These are phyloP conservation scores for Lasiommata megera DNA, from an alignment of 2,888 invertebrate species.

Conservation along the genomic window DNA sequence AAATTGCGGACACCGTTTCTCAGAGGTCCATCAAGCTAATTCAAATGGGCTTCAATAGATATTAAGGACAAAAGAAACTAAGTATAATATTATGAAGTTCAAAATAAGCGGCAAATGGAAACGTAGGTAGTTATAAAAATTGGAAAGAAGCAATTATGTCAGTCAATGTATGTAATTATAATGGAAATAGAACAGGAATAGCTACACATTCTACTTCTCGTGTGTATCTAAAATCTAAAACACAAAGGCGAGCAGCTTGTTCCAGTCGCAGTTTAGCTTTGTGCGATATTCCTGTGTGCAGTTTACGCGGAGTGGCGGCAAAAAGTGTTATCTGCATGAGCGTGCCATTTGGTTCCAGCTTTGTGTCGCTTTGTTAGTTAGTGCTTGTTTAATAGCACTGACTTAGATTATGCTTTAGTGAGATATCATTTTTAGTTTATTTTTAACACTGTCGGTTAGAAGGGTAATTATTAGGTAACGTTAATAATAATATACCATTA, in stretches of 20 bases:
- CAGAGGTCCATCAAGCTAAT: too few species aligned
- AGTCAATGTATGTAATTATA: not conserved
- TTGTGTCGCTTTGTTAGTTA: slow-evolving; percentile 10
- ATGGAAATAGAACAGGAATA: not conserved
- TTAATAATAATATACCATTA: too few species aligned
- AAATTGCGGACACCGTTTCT: too few species aligned
- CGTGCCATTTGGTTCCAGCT: slow-evolving; percentile 6
- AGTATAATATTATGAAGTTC: too few species aligned
- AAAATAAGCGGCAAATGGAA: too few species aligned
- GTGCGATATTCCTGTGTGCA: slow-evolving; percentile 8
- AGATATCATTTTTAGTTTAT: not conserved
- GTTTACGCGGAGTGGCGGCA: slow-evolving; percentile 9
- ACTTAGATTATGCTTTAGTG: not conserved
- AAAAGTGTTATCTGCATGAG: slow-evolving; percentile 15
- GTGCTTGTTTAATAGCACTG: slow-evolving; percentile 1
- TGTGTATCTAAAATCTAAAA: slow-evolving; percentile 14
- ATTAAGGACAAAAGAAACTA: too few species aligned
- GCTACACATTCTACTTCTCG: not conserved
- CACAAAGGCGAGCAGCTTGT: slow-evolving; percentile 14
- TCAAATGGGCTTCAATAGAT: too few species aligned
- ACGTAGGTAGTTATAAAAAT: too few species aligned
- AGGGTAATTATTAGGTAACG: too few species aligned
- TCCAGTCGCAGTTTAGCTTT: slow-evolving; percentile 8
- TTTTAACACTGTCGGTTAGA: too few species aligned
- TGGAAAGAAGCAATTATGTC: too few species aligned